phyloP scores from a whole-genome alignment of 2,888 invertebrate genomes.

The Drosophila anomalata region DNA sequence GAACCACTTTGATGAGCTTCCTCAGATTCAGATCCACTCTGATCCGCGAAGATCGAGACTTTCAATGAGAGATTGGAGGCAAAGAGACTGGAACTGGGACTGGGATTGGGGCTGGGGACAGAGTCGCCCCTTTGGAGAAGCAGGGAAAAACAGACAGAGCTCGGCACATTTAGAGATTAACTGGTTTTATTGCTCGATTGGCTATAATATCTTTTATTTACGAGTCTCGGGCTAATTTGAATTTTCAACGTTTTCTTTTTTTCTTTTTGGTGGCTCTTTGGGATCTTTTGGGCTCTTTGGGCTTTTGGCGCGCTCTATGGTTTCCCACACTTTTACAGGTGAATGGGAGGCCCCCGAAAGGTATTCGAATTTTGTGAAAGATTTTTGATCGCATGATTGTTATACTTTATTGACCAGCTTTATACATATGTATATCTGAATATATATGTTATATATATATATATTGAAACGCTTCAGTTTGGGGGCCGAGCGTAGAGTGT shows the following conservation, averaged over 20 bases:
- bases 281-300: constrained; percentile 15
- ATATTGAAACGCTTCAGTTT: constrained; percentile 76
- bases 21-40: constrained; percentile 38
- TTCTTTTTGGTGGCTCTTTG: constrained; percentile 10
- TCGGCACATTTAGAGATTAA: constrained; percentile 78
- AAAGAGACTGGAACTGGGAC: constrained; percentile 18
- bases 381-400: constrained; percentile 80
- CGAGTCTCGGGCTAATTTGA: constrained; percentile 82
- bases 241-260: constrained; percentile 81
- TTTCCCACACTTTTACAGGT: constrained; percentile 82
- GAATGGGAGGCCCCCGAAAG: constrained; percentile 59
- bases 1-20: constrained; percentile 52
- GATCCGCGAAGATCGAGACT: constrained; percentile 11
- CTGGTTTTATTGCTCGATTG: constrained; percentile 80
- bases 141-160: constrained; percentile 8
- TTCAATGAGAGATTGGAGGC: constrained; percentile 1
- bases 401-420: constrained; percentile 79
- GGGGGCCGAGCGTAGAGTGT: constrained; percentile 61
- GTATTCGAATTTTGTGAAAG: constrained; percentile 61
- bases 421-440: constrained; percentile 20
- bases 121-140: neutral
- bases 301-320: constrained; percentile 60
- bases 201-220: constrained; percentile 82
- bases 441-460: constrained; percentile 12
- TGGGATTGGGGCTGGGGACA: constrained; percentile 1